Evolutionary conservation across 1,140 invertebrate species (phyloP), one percentile per base, ranked within the genome.

Genomic region (Aleiodes sp.): DNA sequence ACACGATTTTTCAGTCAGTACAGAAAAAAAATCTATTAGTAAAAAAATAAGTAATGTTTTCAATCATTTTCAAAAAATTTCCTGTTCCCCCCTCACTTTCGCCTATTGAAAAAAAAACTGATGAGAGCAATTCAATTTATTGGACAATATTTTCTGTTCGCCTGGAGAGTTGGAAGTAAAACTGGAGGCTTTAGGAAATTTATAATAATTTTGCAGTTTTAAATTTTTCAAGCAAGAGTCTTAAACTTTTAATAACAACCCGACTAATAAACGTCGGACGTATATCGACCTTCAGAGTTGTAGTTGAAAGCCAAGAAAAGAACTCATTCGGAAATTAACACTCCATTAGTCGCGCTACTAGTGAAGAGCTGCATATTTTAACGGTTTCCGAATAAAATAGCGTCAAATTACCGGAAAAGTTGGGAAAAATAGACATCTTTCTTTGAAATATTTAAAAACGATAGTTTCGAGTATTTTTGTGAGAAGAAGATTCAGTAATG

Each of bases 221-320:
- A 52, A 21, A 21, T 52, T n/a, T n/a, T n/a, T n/a, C 21, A 52
- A 52, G 19, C 46, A 24, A 52, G 46, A 52, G 3, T 52, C 26
- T 52, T 16, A 52, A 21, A 52, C 7, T 52, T 52, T 24, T 4
- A 35, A 24, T 3, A 8, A 21, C 21, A 52, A 52, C 46, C 46
- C 46, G 46, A 52, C 46, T 52, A 52, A 52, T 9, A 52, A 52
- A 52, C 46, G 46, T 52, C 46, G 46, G 46, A 52, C 16, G 21
- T 21, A 24, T 52, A 24, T 19, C 21, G n/a, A 52, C 21, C 8
- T n/a, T 2, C 41, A 19, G 19, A 24, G 26, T n/a, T n/a, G 26
- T 52, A 52, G 21, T 52, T 52, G 57, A 33, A 37, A 61, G 28
- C 28, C 41, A 19, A 16, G 14, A 16, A 14, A 1, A 14, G 8